Conservation (phyloP, 2,113 vertebrate genomes). For the Halcyon senegalensis region DNA sequence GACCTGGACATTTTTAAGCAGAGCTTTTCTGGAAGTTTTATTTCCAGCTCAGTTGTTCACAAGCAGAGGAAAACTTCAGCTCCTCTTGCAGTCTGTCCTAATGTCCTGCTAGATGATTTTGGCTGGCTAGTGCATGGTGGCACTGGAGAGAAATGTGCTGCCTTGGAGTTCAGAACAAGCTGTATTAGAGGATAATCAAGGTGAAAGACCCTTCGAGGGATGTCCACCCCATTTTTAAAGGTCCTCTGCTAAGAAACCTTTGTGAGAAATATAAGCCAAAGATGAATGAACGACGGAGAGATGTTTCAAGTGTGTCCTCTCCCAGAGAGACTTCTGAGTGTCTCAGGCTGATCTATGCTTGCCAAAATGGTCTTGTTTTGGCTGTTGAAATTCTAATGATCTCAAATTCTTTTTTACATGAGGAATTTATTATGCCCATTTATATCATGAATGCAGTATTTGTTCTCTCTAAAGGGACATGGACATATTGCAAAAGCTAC, state of each 20-base stretch:
- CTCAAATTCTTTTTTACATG: not conserved
- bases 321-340: not conserved
- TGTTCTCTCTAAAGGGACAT: not conserved
- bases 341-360: not conserved
- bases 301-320: not conserved
- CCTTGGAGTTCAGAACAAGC: not conserved
- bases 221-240: not conserved
- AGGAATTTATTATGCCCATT: not conserved
- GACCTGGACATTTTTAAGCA: not conserved
- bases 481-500: not conserved
- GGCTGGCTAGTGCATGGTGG: fast-evolving
- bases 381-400: not conserved
- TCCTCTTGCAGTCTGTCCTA: fast-evolving
- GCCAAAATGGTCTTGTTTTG: not conserved
- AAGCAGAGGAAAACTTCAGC: not conserved
- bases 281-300: not conserved
- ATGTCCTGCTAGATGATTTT: not conserved
- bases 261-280: not conserved
- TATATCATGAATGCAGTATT: not conserved
- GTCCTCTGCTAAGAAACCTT: not conserved
- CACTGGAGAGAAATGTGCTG: not conserved
- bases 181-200: not conserved
- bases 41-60: not conserved
- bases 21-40: not conserved
- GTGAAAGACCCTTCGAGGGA: not conserved